Percentiles rank a stretch among this genome's conserved stretches.
phyloP scores from a whole-genome alignment of 2,797 vertebrate species.

The Aeoliscus strigatus region DNA sequence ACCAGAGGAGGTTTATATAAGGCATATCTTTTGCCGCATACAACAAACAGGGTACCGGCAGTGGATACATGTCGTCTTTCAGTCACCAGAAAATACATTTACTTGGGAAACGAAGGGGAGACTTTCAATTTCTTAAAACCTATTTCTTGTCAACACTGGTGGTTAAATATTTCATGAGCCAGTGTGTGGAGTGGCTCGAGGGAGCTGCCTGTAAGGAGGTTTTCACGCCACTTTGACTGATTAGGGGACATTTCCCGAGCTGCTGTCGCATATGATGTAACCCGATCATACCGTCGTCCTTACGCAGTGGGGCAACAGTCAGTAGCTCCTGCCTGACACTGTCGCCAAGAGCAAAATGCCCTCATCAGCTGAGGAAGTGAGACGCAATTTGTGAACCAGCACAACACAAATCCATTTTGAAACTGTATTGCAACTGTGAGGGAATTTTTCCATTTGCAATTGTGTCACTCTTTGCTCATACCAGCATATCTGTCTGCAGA shows the following conservation, averaged over 20 bases:
- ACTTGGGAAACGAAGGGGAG: slow-evolving; percentile 74
- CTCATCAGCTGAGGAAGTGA: slow-evolving; percentile 14
- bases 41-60: slow-evolving; percentile 40
- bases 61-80: slow-evolving; percentile 51
- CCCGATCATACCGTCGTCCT: slow-evolving; percentile 54
- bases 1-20: slow-evolving; percentile 45
- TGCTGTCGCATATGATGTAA: slow-evolving; percentile 64
- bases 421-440: slow-evolving; percentile 31
- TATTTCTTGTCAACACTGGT: slow-evolving; percentile 83
- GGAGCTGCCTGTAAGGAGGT: slow-evolving; percentile 73
- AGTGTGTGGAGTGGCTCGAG: slow-evolving; percentile 71
- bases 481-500: slow-evolving; percentile 45
- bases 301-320: slow-evolving; percentile 59
- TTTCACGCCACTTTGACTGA: slow-evolving; percentile 74
- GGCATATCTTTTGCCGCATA: slow-evolving; percentile 34
- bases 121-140: slow-evolving; percentile 85
- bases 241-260: slow-evolving; percentile 71
- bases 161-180: slow-evolving; percentile 88
- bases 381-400: slow-evolving; percentile 32
- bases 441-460: no score
- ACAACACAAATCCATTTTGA: slow-evolving; percentile 27
- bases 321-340: slow-evolving; percentile 38
- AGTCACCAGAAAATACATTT: slow-evolving; percentile 75
- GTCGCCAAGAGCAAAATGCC: slow-evolving; percentile 14
- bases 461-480: slow-evolving; percentile 25